Evolutionary conservation across 2,888 invertebrate genomes (phyloP), one percentile per base, ranked within the genome.

Genomic region (Drosophila infuscata): DNA sequence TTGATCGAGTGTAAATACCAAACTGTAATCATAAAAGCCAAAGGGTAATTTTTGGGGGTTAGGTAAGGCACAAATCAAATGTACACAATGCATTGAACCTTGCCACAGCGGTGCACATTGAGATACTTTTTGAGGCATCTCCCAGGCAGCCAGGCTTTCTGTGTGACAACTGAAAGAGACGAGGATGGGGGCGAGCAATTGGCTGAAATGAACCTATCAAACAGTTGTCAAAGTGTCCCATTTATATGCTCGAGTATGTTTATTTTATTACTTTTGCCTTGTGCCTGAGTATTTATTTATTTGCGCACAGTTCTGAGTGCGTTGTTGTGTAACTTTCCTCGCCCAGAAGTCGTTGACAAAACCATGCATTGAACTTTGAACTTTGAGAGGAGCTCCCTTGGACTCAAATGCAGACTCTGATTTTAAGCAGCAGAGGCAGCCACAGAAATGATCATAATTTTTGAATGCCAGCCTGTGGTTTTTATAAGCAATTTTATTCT

Each of bases 221-320:
- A 81, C 81, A 86, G 81, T 90, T 91, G 87, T 87, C 91, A 88
- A 88, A 90, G 85, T 87, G 89, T 90, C 88, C 83, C 89, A 89
- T 89, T 84, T 85, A 90, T 90, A 90, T 85, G 79, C 54, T 30
- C 20, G 54, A 82, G 82, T 72, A 91, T 87, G 86, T 90, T 91
- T 88, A 89, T 90, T 87, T 87, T 82, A 88, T 91, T 88, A 74
- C 76, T 80, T 76, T 65, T 68, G 70, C 57, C 54, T 71, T 61
- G 74, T 76, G 71, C 72, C 68, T 61, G 69, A 66, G 91, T 87
- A 81, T 90, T 85, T 85, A 84, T 90, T 84, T 82, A 90, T 85
- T 89, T 72, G 84, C 61, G 52, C 67, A 57, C 61, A 41, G 59
- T 43, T 61, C 60, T 63, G 68, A 76, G 81, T 83, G 70, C 70